These are phyloP conservation scores for Cephalophus harveyi DNA, from an alignment of 2,113 vertebrate genomes.

Conservation along the genomic window DNA sequence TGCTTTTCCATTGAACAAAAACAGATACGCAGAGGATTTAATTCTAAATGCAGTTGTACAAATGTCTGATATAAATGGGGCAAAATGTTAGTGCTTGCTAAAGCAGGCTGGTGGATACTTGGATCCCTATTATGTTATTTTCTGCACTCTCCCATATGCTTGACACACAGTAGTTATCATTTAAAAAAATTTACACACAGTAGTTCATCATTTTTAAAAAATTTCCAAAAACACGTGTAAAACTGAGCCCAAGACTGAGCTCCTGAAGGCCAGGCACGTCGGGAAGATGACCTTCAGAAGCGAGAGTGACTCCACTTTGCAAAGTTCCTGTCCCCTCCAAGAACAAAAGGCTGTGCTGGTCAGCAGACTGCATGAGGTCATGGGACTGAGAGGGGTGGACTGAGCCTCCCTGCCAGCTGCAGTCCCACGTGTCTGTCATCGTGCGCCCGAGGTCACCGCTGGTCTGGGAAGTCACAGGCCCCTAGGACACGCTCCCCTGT, in stretches of 20 bases:
- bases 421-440: background rate
- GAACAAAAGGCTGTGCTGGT: conserved; percentile 22
- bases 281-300: conserved; percentile 37
- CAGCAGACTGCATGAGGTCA: background rate
- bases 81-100: background rate
- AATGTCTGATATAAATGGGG: background rate
- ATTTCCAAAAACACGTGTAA: background rate
- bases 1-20: background rate
- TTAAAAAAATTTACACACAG: background rate
- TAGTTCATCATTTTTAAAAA: background rate
- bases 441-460: background rate
- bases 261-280: background rate
- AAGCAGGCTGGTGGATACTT: background rate
- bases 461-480: background rate
- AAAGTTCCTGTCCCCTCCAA: background rate
- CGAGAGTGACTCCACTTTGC: background rate
- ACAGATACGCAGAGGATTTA: background rate
- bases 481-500: background rate
- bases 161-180: background rate
- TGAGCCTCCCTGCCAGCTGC: background rate
- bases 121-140: background rate
- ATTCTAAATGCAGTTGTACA: background rate
- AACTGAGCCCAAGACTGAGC: background rate
- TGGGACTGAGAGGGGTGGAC: background rate
- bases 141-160: background rate